A percentile compares a stretch with the other conserved stretches of the same genome.
Conservation (phyloP, 1,140 invertebrate species). For the Drosophila obscura region DNA sequence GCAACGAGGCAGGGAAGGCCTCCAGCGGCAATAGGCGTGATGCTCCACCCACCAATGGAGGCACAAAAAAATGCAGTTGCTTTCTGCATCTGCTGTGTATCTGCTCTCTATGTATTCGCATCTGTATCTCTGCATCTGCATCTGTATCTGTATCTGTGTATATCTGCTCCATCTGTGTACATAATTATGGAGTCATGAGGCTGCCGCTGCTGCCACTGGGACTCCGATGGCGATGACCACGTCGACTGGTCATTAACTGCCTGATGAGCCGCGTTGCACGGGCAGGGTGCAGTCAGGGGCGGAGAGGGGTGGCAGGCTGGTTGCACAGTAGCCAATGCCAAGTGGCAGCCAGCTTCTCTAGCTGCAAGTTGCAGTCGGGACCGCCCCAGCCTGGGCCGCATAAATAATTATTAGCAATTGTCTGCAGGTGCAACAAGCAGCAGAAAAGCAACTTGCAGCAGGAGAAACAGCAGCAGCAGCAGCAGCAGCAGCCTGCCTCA, state of each 20-base stretch:
- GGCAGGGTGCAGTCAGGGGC: conserved; percentile 6
- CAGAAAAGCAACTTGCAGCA: conserved; percentile 38
- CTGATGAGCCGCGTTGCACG: conserved; percentile 47
- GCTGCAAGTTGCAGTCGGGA: conserved; percentile 12
- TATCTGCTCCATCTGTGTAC: conserved; percentile 18
- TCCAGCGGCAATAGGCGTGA: conserved; percentile 26
- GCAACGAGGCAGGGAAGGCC: background rate
- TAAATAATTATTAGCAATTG: conserved; percentile 82
- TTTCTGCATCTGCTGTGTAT: conserved; percentile 2
- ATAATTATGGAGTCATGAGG: conserved; percentile 76
- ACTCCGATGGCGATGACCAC: conserved; percentile 64
- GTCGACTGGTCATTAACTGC: conserved; percentile 59
- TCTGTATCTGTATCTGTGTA: background rate
- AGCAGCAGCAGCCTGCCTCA: conserved; percentile 4
- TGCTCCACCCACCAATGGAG: conserved; percentile 43
- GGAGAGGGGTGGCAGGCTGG: conserved; percentile 13
- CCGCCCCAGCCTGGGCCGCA: conserved; percentile 50
- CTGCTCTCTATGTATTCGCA: too few species aligned
- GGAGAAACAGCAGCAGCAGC: conserved; percentile 4
- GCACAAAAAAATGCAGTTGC: conserved; percentile 19
- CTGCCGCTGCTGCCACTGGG: conserved; percentile 36
- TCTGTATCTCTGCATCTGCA: background rate
- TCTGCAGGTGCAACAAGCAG: conserved; percentile 74
- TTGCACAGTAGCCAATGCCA: conserved; percentile 75
- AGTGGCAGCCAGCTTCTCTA: conserved; percentile 46